phyloP scores from a whole-genome alignment of 2,888 invertebrate species.

The Stenodema calcarata region DNA sequence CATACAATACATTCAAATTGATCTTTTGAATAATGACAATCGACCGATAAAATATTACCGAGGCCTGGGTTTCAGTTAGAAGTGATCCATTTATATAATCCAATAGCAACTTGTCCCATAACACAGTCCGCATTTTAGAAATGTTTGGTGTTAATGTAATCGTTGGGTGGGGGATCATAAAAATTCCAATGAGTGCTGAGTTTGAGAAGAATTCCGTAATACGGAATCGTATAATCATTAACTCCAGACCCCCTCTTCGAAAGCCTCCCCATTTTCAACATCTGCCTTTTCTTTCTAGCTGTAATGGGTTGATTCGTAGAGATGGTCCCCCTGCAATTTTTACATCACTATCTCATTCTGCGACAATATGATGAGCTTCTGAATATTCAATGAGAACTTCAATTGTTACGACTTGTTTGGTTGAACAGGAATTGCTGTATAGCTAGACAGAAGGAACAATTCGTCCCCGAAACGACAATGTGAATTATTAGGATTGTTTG shows the following conservation, averaged over 20 bases:
- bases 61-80: too few species aligned
- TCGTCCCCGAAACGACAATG: too few species aligned
- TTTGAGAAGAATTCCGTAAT: neutral
- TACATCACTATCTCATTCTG: neutral
- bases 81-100: too few species aligned
- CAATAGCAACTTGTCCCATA: neutral
- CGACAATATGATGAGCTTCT: too few species aligned
- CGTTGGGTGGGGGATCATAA: neutral
- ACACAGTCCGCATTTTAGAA: neutral
- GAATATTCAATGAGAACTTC: too few species aligned
- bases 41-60: too few species aligned
- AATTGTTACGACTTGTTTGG: too few species aligned
- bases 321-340: neutral
- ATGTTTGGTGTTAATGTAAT: neutral
- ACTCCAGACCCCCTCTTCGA: neutral
- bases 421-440: too few species aligned
- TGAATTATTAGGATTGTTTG: too few species aligned
- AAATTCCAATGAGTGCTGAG: neutral
- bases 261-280: neutral
- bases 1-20: too few species aligned
- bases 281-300: neutral
- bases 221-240: neutral
- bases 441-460: too few species aligned
- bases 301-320: neutral
- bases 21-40: too few species aligned